phyloP scores from a whole-genome alignment of 2,113 vertebrate genomes.

The Chroicocephalus ridibundus region DNA sequence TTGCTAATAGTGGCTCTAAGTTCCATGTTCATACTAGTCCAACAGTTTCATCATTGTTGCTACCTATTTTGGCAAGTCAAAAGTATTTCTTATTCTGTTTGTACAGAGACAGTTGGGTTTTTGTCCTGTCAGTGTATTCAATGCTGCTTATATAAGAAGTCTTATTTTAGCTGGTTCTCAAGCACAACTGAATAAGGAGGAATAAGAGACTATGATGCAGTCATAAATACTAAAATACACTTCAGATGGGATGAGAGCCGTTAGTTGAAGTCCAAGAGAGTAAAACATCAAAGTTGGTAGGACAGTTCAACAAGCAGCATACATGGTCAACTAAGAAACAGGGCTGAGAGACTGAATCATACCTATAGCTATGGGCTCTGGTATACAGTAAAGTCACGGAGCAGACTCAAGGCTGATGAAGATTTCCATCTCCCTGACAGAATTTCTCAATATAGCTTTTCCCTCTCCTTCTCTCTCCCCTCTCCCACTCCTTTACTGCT shows the following conservation, averaged over 20 bases:
- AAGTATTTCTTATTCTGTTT: not conserved
- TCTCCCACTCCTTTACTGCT: not conserved
- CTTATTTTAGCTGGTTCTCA: not conserved
- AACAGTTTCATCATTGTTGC: not conserved
- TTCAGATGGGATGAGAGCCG: not conserved
- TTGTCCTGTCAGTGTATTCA: not conserved
- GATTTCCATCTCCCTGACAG: not conserved
- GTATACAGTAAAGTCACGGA: not conserved
- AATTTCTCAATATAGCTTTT: not conserved
- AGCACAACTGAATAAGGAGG: not conserved
- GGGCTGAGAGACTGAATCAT: rapidly evolving
- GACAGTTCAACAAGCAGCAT: not conserved
- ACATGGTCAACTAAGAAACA: not conserved
- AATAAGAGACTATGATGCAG: not conserved
- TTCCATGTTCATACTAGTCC: not conserved
- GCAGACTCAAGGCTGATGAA: not conserved
- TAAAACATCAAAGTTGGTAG: not conserved
- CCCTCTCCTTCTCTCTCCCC: not conserved
- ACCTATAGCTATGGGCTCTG: not conserved
- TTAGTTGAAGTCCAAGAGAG: not conserved
- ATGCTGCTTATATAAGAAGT: not conserved
- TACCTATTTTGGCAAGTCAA: not conserved
- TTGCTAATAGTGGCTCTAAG: not conserved
- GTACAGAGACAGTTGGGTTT: not conserved
- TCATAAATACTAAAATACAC: not conserved